These are phyloP conservation scores for Penaeus vannamei DNA, from an alignment of 1,140 invertebrate species.

Conservation along the genomic window DNA sequence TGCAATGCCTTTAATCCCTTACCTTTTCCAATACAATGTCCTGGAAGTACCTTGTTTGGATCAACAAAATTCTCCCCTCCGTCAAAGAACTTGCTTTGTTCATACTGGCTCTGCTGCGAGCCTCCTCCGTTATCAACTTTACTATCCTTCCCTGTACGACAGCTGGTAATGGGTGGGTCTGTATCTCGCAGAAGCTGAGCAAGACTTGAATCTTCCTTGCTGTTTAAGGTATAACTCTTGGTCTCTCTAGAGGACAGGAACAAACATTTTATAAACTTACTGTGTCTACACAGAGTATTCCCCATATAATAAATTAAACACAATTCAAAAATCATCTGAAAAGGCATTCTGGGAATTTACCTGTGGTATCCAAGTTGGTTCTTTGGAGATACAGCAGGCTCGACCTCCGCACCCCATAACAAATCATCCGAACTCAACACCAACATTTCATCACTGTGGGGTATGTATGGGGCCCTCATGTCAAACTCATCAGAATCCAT, in stretches of 20 bases:
- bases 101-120: slow-evolving; percentile 45
- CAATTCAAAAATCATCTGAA: too few species aligned
- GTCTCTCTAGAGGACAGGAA: slow-evolving; percentile 9
- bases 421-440: slow-evolving; percentile 54
- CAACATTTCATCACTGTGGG: slow-evolving; percentile 51
- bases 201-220: slow-evolving; percentile 52
- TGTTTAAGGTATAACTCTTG: slow-evolving; percentile 2
- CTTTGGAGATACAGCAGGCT: slow-evolving; percentile 37
- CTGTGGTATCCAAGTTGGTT: neutral
- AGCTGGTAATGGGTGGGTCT: slow-evolving; percentile 42
- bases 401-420: slow-evolving; percentile 43
- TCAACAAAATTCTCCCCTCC: slow-evolving; percentile 62
- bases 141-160: slow-evolving; percentile 2
- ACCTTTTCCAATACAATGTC: slow-evolving; percentile 59
- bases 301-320: too few species aligned
- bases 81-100: slow-evolving; percentile 58
- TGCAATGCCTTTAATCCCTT: neutral
- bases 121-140: slow-evolving; percentile 8
- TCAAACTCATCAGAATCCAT: slow-evolving; percentile 65
- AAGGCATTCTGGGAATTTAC: slow-evolving; percentile 19
- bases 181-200: slow-evolving; percentile 56
- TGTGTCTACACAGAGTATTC: neutral
- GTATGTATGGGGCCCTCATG: slow-evolving; percentile 61
- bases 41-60: slow-evolving; percentile 63
- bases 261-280: neutral